Percentiles rank a stretch among this genome's conserved stretches.
These are phyloP conservation scores for Hydropsyche betteni DNA, from an alignment of 2,888 invertebrate species.

Conservation along the genomic window DNA sequence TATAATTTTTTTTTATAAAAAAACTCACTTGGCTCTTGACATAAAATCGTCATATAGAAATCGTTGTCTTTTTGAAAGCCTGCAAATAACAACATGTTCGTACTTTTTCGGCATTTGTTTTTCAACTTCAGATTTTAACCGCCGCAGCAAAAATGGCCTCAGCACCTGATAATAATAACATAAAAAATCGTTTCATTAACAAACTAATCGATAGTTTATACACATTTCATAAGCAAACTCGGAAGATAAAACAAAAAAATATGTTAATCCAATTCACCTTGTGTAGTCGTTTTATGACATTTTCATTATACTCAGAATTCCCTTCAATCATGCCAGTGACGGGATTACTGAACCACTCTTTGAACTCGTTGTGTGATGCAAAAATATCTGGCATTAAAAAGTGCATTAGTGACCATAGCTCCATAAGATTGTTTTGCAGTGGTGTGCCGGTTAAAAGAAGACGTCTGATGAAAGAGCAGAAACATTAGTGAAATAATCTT, in stretches of 20 bases:
- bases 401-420: constrained; percentile 98
- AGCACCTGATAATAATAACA: constrained; percentile 71
- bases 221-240: background rate
- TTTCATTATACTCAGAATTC: constrained; percentile 89
- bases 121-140: constrained; percentile 94
- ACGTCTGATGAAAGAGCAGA: constrained; percentile 67
- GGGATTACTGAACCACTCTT: constrained; percentile 98
- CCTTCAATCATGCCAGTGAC: constrained; percentile 97
- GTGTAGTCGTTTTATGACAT: constrained; percentile 86
- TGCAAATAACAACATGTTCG: constrained; percentile 93
- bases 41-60: constrained; percentile 99
- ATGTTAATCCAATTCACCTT: constrained; percentile 68
- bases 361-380: constrained; percentile 94
- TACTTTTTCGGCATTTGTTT: constrained; percentile 97
- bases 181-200: constrained; percentile 11
- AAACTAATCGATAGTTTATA: background rate
- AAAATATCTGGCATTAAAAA: constrained; percentile 98
- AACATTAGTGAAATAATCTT: constrained; percentile 31
- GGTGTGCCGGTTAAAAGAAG: constrained; percentile 94
- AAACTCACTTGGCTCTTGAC: constrained; percentile 88
- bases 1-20: constrained; percentile 20
- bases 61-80: constrained; percentile 94
- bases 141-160: constrained; percentile 90
- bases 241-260: too few species aligned
- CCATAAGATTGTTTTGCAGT: constrained; percentile 95